Conservation (phyloP, 2,888 invertebrate species). For the Athrips mouffetella region DNA sequence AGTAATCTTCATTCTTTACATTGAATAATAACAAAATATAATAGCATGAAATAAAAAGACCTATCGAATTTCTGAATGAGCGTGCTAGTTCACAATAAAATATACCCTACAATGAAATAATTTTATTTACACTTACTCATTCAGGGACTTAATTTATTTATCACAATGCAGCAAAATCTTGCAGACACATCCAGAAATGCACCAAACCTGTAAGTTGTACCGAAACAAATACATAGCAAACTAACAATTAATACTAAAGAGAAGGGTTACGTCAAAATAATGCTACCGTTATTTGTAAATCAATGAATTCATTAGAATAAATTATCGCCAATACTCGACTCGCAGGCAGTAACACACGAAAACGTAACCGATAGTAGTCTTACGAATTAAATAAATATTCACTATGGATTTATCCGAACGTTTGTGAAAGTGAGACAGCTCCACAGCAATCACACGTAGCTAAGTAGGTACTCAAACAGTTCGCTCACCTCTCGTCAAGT, state of each 20-base stretch:
- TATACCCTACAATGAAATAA: constrained; percentile 23
- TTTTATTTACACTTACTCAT: constrained; percentile 30
- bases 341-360: constrained; percentile 20
- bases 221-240: constrained; percentile 28
- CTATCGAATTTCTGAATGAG: constrained; percentile 22
- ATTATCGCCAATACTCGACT: constrained; percentile 8
- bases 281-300: constrained; percentile 19
- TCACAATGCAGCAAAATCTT: constrained; percentile 28
- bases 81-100: constrained; percentile 23
- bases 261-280: constrained; percentile 32
- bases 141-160: constrained; percentile 34
- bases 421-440: constrained; percentile 28
- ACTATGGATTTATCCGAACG: constrained; percentile 45
- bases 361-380: constrained; percentile 28
- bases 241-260: constrained; percentile 35
- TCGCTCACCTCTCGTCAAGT: too few relatives aligned
- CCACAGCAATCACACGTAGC: constrained; percentile 17
- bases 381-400: constrained; percentile 52
- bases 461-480: too few relatives aligned
- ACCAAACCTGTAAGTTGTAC: constrained; percentile 29
- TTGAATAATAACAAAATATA: not conserved
- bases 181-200: constrained; percentile 31
- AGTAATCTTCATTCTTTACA: not conserved
- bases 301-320: constrained; percentile 16
- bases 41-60: not conserved